Evolutionary conservation across 2,888 invertebrate species (phyloP).

Genomic region (Syrista parreyssii): DNA sequence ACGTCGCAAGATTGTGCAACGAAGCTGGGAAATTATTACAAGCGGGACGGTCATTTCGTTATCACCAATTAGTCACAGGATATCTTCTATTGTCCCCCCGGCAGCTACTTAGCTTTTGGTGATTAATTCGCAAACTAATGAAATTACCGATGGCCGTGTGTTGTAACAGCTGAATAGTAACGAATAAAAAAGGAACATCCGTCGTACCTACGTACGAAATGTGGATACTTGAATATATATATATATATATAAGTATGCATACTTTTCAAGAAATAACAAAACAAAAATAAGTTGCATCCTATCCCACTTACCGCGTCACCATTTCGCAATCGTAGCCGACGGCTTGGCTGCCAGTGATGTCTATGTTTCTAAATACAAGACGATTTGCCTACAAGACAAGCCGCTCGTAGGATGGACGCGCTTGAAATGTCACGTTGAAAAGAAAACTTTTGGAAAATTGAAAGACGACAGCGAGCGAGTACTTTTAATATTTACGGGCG

Average conservation of each 20-base stretch:
- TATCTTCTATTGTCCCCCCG: neutral
- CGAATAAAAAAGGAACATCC: neutral
- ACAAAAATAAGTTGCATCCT: neutral
- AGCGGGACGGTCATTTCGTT: neutral
- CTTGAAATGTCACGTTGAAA: neutral
- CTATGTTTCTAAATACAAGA: neutral
- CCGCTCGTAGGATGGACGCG: neutral
- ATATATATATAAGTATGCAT: neutral
- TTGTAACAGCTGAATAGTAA: neutral
- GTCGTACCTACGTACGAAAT: neutral
- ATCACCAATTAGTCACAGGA: neutral
- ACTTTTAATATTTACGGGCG: slow-evolving; percentile 26
- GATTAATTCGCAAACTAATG: neutral
- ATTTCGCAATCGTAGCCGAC: neutral
- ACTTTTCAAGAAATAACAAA: neutral
- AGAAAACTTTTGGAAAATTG: neutral
- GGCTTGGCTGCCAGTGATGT: neutral
- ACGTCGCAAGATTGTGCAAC: neutral
- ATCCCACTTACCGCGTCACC: neutral
- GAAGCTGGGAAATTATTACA: neutral
- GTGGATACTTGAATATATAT: neutral
- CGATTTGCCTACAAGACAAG: neutral
- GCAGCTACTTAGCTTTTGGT: neutral
- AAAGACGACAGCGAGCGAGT: slow-evolving; percentile 5
- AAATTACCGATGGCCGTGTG: neutral